Conservation (phyloP, 1,140 invertebrate species). For the Argopecten irradians region DNA sequence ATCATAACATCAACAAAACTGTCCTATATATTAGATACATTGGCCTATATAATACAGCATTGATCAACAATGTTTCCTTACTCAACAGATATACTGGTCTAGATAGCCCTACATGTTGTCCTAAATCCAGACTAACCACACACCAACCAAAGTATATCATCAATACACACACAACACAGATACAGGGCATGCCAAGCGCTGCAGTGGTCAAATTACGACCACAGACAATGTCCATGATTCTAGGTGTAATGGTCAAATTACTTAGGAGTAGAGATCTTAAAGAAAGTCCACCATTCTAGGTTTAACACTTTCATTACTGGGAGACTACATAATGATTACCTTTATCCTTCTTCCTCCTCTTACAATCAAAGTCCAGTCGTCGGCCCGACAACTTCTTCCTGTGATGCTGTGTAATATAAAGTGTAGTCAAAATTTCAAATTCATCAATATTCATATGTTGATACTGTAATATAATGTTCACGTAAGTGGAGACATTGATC, state of each 20-base stretch:
- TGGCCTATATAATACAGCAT: no score
- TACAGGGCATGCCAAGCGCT: not conserved
- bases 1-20: not conserved
- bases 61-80: no score
- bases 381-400: conserved; percentile 97
- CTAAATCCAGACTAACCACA: not conserved
- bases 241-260: not conserved
- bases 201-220: not conserved
- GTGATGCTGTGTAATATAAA: conserved; percentile 88
- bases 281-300: not conserved
- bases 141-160: not conserved
- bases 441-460: no score
- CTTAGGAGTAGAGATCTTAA: not conserved
- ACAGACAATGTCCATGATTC: not conserved
- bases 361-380: conserved; percentile 98
- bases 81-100: no score
- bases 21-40: no score
- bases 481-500: no score
- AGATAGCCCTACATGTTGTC: not conserved
- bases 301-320: not conserved
- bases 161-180: not conserved
- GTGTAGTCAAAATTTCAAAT: not conserved
- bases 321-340: conserved; percentile 58
- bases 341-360: conserved; percentile 87
- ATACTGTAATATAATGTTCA: no score